These are phyloP conservation scores for Malurus elegans DNA, from an alignment of 2,113 vertebrate species.

Conservation along the genomic window DNA sequence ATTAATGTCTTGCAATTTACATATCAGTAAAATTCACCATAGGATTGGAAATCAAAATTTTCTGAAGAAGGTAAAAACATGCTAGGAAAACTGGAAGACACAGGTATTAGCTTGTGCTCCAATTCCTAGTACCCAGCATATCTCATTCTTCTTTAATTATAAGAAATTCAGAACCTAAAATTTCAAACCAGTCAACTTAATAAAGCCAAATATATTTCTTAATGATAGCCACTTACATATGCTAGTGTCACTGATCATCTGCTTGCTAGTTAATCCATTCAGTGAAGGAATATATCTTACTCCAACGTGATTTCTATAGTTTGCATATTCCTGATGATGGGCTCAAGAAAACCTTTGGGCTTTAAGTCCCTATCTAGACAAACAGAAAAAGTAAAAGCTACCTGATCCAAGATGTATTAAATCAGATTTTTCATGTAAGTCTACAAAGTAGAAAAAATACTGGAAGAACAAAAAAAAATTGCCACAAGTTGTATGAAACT, in stretches of 20 bases:
- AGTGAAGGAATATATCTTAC: background rate
- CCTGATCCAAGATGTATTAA: background rate
- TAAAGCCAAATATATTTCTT: background rate
- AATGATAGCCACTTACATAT: background rate
- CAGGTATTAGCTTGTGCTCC: background rate
- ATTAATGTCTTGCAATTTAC: background rate
- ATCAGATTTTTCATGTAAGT: background rate
- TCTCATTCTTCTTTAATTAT: background rate
- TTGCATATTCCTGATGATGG: background rate
- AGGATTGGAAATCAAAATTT: background rate
- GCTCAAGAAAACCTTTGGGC: background rate
- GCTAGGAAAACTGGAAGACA: background rate
- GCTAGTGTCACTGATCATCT: background rate
- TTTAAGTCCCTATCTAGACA: background rate
- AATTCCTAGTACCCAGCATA: background rate
- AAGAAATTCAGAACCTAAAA: background rate
- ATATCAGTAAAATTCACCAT: background rate
- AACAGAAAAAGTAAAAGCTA: background rate
- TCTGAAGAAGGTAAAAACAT: background rate
- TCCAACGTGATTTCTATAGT: background rate
- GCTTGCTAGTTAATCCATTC: background rate
- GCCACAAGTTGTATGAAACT: slow-evolving; percentile 34
- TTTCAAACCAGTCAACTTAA: background rate
- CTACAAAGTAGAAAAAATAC: slow-evolving; percentile 39
- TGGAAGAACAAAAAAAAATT: background rate